These are phyloP conservation scores for Pogonognathellus flavescens DNA, from an alignment of 1,140 invertebrate genomes.

Conservation along the genomic window DNA sequence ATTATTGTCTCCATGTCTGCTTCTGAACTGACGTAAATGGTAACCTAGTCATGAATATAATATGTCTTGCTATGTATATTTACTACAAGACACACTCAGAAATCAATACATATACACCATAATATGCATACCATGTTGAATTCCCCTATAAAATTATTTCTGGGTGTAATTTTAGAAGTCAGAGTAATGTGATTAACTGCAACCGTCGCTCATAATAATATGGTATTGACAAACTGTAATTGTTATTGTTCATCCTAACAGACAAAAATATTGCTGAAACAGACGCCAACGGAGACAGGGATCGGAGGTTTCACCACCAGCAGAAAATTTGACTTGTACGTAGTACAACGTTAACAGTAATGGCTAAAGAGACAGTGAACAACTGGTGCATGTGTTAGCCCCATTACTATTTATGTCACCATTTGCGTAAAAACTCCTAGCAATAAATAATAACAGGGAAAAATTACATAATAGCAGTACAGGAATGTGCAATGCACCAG, in stretches of 20 bases:
- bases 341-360: background rate
- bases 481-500: no score
- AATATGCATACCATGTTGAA: no score
- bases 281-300: background rate
- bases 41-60: no score
- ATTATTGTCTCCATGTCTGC: no score
- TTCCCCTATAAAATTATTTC: no score
- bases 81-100: no score
- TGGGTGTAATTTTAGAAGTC: no score
- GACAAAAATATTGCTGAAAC: background rate
- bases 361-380: background rate
- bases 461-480: slow-evolving; percentile 22
- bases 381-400: slow-evolving; percentile 10
- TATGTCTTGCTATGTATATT: no score
- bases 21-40: no score
- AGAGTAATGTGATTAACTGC: background rate
- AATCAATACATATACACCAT: no score
- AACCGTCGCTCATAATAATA: slow-evolving; percentile 13
- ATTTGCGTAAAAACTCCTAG: slow-evolving; percentile 36
- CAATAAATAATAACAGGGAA: slow-evolving; percentile 44
- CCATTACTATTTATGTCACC: slow-evolving; percentile 50
- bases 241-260: slow-evolving; percentile 4
- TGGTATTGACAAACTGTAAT: slow-evolving; percentile 27
- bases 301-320: background rate
- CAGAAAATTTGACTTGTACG: background rate